These are phyloP conservation scores for Drosophila parabipectinata DNA, from an alignment of 1,140 invertebrate genomes.

Conservation along the genomic window DNA sequence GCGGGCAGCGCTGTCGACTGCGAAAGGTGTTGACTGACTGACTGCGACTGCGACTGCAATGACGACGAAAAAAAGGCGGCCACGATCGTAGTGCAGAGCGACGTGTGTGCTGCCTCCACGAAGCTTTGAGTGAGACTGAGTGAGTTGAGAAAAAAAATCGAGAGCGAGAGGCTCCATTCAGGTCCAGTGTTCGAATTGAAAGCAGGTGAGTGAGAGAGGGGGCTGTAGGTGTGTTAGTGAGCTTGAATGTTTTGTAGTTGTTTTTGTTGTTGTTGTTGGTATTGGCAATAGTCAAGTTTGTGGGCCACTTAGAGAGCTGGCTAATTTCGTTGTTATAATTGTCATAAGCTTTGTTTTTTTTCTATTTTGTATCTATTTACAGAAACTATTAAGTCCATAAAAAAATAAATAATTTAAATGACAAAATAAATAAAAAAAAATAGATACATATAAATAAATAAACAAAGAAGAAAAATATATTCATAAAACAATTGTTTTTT, in stretches of 20 bases:
- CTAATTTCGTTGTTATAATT: slow-evolving; percentile 36
- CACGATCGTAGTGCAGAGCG: background rate
- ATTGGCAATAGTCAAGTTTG: slow-evolving; percentile 38
- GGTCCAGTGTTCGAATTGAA: slow-evolving; percentile 5
- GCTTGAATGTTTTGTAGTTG: slow-evolving; percentile 2
- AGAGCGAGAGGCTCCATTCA: slow-evolving; percentile 10
- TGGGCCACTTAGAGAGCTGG: slow-evolving; percentile 39
- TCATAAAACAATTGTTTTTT: background rate
- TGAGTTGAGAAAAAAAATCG: slow-evolving; percentile 6
- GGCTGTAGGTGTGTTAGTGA: slow-evolving; percentile 9
- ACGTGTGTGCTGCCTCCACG: slow-evolving; percentile 60
- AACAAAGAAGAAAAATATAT: background rate
- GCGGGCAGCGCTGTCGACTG: slow-evolving; percentile 10
- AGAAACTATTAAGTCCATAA: background rate
- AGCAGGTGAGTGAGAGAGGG: slow-evolving; percentile 16
- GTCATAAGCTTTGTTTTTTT: slow-evolving; percentile 1
- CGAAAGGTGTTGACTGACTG: background rate
- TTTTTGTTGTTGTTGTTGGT: slow-evolving; percentile 39
- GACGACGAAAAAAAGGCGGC: background rate
- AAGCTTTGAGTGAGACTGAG: slow-evolving; percentile 65
- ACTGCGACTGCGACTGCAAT: slow-evolving; percentile 3
- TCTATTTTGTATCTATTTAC: background rate
- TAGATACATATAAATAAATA: background rate
- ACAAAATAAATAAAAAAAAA: background rate
- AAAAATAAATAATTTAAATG: background rate